Base-by-base conservation (phyloP, 1,140 invertebrate species). In the Arctopsyche grandis region DNA sequence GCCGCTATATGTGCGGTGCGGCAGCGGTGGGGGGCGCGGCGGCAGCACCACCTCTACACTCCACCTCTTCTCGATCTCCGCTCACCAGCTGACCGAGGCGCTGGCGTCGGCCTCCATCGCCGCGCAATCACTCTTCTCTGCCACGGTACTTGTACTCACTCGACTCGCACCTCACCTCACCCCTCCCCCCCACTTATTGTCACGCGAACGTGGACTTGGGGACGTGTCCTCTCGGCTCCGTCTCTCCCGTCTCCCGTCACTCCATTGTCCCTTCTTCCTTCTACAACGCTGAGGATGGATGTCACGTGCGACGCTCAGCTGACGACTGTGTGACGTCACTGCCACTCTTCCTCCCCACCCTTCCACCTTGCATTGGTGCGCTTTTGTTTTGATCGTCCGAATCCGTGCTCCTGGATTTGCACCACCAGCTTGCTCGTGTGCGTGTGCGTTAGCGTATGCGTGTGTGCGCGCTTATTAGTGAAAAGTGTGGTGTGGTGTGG, bases 261-360 rank as follows among this genome's bases (percentile, higher is more conserved):
- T n/a, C n/a, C 58, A 60, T 46, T 46, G 44, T 46, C 14, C 14
- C 14, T 5, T 52, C 29, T 4, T 38, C 29, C 29, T 4, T 38
- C 29, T 7, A 38, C 3, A 38, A 1, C 29, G 1, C 29, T 38
- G 7, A 38, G 3, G 29, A 4, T 7, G 29, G 1, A 21, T 12
- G 69, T 12, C 21, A 21, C 69, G 26, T 21, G n/a, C 10, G 52
- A 19, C 29, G 46, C 70, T 66, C 78, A 79, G 78, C 78, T 79
- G 78, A 79, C 78, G 70, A 24, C 16, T 52, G 24, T 19, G 43
- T 46, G 44, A 52, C 77, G 26, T 69, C 69, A 78, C 69, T 14
- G 52, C 75, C 38, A n/a, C n/a, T n/a, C n/a, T n/a, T n/a, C n/a
- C n/a, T n/a, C n/a, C n/a, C n/a, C n/a, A n/a, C n/a, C n/a, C n/a